Evolutionary conservation across 2,797 vertebrate species (phyloP).

Genomic region (Perodicticus potto): DNA sequence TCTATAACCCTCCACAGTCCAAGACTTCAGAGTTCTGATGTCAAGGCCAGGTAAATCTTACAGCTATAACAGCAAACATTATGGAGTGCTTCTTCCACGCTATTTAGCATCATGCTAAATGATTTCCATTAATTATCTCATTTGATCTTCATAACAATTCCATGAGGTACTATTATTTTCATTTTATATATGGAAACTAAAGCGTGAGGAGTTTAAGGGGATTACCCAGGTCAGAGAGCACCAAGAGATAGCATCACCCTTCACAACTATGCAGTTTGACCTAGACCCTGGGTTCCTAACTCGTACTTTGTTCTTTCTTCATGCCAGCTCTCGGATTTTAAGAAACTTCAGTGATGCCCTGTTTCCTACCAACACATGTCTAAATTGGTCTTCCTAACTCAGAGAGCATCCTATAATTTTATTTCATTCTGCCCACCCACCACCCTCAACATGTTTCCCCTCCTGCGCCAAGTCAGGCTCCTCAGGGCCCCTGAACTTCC

Average conservation of each 20-base stretch:
- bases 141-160: neutral
- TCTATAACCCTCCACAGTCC: neutral
- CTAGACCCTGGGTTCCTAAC: neutral
- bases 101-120: neutral
- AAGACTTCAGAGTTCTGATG: neutral
- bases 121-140: neutral
- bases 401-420: neutral
- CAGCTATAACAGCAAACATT: neutral
- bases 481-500: accelerated
- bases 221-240: neutral
- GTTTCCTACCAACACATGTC: neutral
- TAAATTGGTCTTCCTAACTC: neutral
- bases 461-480: too few species aligned
- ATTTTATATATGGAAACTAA: neutral
- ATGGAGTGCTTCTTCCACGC: neutral
- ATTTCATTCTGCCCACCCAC: neutral
- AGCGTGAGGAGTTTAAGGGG: neutral
- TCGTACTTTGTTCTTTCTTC: neutral
- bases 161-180: neutral
- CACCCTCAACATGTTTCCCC: accelerated
- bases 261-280: neutral
- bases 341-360: neutral
- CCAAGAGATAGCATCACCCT: neutral
- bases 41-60: neutral
- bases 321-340: neutral